These are phyloP conservation scores for Agrochola lota DNA, from an alignment of 2,888 invertebrate genomes.

Conservation along the genomic window DNA sequence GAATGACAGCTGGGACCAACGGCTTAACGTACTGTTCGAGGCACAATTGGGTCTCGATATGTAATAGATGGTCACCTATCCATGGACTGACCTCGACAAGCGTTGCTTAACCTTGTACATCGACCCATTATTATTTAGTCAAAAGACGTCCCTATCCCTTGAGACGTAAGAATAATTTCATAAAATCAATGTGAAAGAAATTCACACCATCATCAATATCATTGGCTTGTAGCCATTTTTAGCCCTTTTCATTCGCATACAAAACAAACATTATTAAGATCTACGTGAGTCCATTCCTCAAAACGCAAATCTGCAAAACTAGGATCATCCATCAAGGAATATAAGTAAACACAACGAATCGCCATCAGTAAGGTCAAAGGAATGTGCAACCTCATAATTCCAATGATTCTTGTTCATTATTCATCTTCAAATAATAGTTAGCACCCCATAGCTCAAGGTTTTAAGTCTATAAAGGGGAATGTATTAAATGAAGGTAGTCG, in stretches of 20 bases:
- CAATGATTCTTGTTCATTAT: slow-evolving; percentile 86
- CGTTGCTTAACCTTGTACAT: too few relatives aligned
- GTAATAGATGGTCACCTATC: too few relatives aligned
- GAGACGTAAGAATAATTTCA: background rate
- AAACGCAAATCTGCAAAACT: slow-evolving; percentile 64
- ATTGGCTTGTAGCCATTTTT: slow-evolving; percentile 12
- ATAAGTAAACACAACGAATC: slow-evolving; percentile 72
- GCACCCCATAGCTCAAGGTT: slow-evolving; percentile 87
- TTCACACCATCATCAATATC: slow-evolving; percentile 35
- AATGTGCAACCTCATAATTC: slow-evolving; percentile 88
- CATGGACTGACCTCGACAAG: too few relatives aligned
- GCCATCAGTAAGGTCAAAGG: slow-evolving; percentile 79
- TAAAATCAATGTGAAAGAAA: background rate
- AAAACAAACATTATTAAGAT: slow-evolving; percentile 61
- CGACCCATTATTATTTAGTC: too few relatives aligned
- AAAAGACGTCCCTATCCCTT: too few relatives aligned
- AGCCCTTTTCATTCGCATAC: slow-evolving; percentile 34
- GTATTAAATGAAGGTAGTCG: slow-evolving; percentile 65
- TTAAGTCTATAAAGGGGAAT: slow-evolving; percentile 73
- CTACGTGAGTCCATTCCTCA: slow-evolving; percentile 56
- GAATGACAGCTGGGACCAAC: too few relatives aligned
- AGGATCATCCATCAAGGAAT: slow-evolving; percentile 62
- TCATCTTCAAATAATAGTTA: slow-evolving; percentile 89
- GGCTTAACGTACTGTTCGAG: too few relatives aligned
- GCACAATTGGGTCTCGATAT: too few relatives aligned